Evolutionary conservation across 1,140 invertebrate genomes (phyloP), one percentile per base, ranked within the genome.

Genomic region (Homalodisca vitripennis): DNA sequence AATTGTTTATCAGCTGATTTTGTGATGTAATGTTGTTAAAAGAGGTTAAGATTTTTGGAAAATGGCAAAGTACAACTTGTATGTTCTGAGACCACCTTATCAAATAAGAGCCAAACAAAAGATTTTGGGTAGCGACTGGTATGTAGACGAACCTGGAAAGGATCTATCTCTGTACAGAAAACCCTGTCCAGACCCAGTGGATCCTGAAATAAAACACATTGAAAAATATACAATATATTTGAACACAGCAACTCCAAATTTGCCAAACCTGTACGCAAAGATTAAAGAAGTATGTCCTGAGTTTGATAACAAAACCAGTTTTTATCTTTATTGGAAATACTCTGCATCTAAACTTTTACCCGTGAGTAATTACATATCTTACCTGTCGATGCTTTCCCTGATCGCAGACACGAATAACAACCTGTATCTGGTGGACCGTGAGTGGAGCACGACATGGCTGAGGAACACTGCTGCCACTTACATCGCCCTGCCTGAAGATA

Each of bases 211-310:
- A n/a, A 60, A 60, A n/a, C 12, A 60, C 14, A n/a, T 60, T 27
- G 55, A 60, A 60, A 60, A 27, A 27, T 60, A 60, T n/a, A 30
- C 26, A n/a, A 60, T 60, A 60, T 2, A 27, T 3, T 26, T 60
- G 14, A 60, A 30, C n/a, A 10, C 29, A 14, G 29, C 12, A 26
- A 60, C 26, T 27, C 55, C 55, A 60, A 60, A 60, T 60, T 30
- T 60, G 14, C 55, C 6, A 10, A 26, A 60, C 29, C 29, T 60
- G 10, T 60, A 60, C 55, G 6, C 24, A 26, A 60, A 60, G n/a
- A 60, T 60, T 30, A 26, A 6, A 27, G 55, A 60, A 30, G 55
- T 60, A 6, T 60, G 55, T 60, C 55, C 55, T 6, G 55, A 60
- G n/a, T 60, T 60, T 30, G 10, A 24, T 3, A 60, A 24, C 29